Base-by-base conservation (phyloP, 2,113 vertebrate genomes). In the Scortum barcoo region DNA sequence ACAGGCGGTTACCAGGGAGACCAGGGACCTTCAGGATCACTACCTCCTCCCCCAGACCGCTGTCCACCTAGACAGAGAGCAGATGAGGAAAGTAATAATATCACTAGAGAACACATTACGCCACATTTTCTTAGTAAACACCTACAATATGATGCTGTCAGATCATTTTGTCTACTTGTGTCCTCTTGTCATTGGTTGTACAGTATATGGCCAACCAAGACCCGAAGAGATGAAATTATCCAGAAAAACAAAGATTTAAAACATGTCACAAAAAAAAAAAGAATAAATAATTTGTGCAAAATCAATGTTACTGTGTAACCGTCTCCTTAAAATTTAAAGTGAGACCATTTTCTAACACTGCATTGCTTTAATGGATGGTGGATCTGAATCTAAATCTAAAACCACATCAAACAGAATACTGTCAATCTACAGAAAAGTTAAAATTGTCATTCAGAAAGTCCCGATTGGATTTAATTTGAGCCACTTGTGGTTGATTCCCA, bases 1-100 rank as follows among this genome's bases (percentile, higher is more conserved):
- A 91, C 82, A 96, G 36, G 22, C 95, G 89, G 76, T 95, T 90
- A 20, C 96, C 95, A 16, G 96, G 95, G 28, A 96, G 86, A 86
- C 87, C 93, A 7, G 92, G 91, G 38, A 93, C 94, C 90, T 89
- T 94, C 30, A 96, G 61, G 68, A 96, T 11, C 50, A 95, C 95
- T 36, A 95, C 95, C 53, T 95, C 92, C 1, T 95, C 89, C 2
- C 78, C 80, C 6, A 95, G 63, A 2, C 93, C 89, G 0, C 83
- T 74, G 90, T 96, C 96, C 81, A 96, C 92, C 96, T 96, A 54
- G 5, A 61, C 12, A 8, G 2, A 36, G 22, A 61, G 24, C n/a
- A 57, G 71, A 30, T 2, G 0, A 8, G 46, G 46, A 30, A 26
- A 30, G 12, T 10, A 42, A 36, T 26, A 36, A 3, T 2, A 56